Evolutionary conservation across 1,140 invertebrate genomes (phyloP).

Genomic region (Sminthurinus signatus): DNA sequence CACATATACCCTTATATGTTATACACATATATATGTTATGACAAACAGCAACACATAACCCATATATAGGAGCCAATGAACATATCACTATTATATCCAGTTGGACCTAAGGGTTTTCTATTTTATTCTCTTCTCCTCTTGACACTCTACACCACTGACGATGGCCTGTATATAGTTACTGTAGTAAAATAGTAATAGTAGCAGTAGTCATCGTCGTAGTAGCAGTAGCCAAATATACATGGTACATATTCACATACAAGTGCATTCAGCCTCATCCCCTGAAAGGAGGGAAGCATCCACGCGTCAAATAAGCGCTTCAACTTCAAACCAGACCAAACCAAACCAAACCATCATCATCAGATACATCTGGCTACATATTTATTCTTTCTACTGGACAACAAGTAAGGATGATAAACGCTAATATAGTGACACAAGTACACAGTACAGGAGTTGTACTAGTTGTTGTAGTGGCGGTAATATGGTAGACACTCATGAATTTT

Average conservation of each 20-base stretch:
- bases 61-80: too few species aligned
- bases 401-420: background rate
- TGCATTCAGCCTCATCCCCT: background rate
- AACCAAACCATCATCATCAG: conserved; percentile 8
- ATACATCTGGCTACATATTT: conserved; percentile 5
- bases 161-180: too few species aligned
- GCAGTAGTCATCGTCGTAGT: too few species aligned
- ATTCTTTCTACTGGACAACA: background rate
- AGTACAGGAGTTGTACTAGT: background rate
- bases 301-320: conserved; percentile 32
- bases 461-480: background rate
- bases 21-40: too few species aligned
- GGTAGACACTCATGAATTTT: conserved; percentile 4
- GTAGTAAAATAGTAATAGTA: too few species aligned
- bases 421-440: too few species aligned
- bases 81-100: too few species aligned
- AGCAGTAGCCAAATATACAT: too few species aligned
- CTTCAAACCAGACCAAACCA: background rate
- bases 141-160: too few species aligned
- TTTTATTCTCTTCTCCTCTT: background rate
- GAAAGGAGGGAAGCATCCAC: conserved; percentile 30
- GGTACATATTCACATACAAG: background rate
- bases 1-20: too few species aligned
- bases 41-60: too few species aligned
- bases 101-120: background rate